These are phyloP conservation scores for Melanchra persicariae DNA, from an alignment of 2,888 invertebrate genomes.

Conservation along the genomic window DNA sequence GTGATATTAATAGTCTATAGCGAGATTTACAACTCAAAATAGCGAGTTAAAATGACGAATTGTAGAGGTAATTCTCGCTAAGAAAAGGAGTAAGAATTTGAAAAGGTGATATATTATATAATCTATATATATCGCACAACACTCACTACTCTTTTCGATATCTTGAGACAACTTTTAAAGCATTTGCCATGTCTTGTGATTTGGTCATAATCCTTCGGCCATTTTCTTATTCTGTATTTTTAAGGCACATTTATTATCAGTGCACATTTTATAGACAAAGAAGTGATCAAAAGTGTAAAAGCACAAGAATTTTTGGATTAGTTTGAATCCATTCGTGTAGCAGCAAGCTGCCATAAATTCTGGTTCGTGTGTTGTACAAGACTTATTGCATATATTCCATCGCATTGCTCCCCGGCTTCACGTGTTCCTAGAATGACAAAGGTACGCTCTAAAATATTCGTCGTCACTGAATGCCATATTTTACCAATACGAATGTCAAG, in stretches of 20 bases:
- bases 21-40: neutral
- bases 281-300: neutral
- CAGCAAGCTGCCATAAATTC: conserved; percentile 49
- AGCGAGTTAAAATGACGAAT: neutral
- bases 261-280: too few species aligned
- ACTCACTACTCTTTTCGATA: too few species aligned
- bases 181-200: neutral
- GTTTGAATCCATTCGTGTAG: conserved; percentile 34
- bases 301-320: conserved; percentile 19
- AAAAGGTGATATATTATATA: too few species aligned
- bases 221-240: neutral
- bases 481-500: conserved; percentile 49
- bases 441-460: conserved; percentile 52
- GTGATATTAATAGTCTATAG: neutral
- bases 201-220: neutral
- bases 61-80: too few species aligned
- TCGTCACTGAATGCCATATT: conserved; percentile 51
- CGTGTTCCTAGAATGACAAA: conserved; percentile 43
- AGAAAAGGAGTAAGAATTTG: too few species aligned
- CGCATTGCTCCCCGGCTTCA: conserved; percentile 28
- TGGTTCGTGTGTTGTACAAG: conserved; percentile 44
- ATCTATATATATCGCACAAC: neutral
- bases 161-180: neutral
- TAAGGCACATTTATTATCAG: too few species aligned
- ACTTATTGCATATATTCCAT: conserved; percentile 47